Percentiles rank a stretch among this genome's conserved stretches.
Conservation (phyloP, 2,797 vertebrate species). For the Scarus forsteni region DNA sequence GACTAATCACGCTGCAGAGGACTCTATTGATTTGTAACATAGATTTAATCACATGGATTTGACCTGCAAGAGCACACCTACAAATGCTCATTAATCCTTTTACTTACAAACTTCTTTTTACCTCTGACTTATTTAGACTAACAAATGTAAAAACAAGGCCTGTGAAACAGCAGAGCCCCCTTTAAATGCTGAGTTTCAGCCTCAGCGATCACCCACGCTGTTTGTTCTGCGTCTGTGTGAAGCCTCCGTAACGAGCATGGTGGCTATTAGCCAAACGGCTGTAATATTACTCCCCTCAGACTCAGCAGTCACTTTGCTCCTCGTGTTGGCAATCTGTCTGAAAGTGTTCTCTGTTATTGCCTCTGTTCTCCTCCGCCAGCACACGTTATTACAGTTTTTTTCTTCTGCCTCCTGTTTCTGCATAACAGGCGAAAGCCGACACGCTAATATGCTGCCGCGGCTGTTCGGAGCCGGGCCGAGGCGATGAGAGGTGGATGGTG, state of each 20-base stretch:
- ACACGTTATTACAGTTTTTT: slow-evolving; percentile 38
- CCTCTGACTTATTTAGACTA: not conserved
- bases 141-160: not conserved
- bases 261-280: slow-evolving; percentile 72
- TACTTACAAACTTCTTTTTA: too few relatives aligned
- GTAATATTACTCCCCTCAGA: slow-evolving; percentile 68
- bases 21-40: too few relatives aligned
- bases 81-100: not conserved
- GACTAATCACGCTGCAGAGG: too few relatives aligned
- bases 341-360: slow-evolving; percentile 62
- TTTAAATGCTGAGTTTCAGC: not conserved
- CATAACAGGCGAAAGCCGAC: slow-evolving; percentile 56
- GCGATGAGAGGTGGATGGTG: slow-evolving; percentile 24
- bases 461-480: slow-evolving; percentile 12
- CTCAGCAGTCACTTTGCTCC: slow-evolving; percentile 58
- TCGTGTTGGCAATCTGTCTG: slow-evolving; percentile 63
- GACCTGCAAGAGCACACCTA: not conserved
- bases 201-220: slow-evolving; percentile 7
- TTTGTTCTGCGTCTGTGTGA: slow-evolving; percentile 41
- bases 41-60: too few relatives aligned
- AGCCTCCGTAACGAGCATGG: slow-evolving; percentile 43
- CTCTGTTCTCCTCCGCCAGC: slow-evolving; percentile 35
- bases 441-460: slow-evolving; percentile 39
- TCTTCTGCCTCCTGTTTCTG: slow-evolving; percentile 32
- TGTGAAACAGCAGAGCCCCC: not conserved